These are phyloP conservation scores for Polypedilum vanderplanki DNA, from an alignment of 1,140 invertebrate species.

Conservation along the genomic window DNA sequence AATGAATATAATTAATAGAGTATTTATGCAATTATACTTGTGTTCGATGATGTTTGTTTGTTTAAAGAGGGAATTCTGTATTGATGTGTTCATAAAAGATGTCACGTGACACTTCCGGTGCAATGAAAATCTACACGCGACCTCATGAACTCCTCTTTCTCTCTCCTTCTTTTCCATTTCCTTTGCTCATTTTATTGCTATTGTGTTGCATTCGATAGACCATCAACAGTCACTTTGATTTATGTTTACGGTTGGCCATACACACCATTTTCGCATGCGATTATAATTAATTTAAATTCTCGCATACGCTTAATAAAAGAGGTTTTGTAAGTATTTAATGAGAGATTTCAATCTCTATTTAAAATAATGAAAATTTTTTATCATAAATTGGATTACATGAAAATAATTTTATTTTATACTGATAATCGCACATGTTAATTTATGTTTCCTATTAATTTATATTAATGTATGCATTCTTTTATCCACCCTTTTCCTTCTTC, in stretches of 20 bases:
- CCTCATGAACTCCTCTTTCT: neutral
- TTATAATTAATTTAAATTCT: neutral
- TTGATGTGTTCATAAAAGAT: neutral
- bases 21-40: slow-evolving; percentile 3
- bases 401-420: slow-evolving; percentile 8
- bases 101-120: slow-evolving; percentile 26
- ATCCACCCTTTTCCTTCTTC: neutral
- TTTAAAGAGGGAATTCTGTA: too few relatives aligned
- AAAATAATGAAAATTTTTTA: neutral
- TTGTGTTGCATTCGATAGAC: neutral
- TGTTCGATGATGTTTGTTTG: too few relatives aligned
- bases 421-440: slow-evolving; percentile 18
- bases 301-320: neutral
- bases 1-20: neutral
- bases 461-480: neutral
- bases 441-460: slow-evolving; percentile 10
- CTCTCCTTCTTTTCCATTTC: neutral
- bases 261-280: neutral
- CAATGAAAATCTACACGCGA: slow-evolving; percentile 23
- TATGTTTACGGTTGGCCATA: slow-evolving; percentile 3
- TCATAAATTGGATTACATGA: neutral
- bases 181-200: neutral
- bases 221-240: neutral
- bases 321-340: slow-evolving; percentile 8
- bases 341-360: neutral